Conservation (phyloP, 2,888 invertebrate genomes). For the Tridacna crocea region DNA sequence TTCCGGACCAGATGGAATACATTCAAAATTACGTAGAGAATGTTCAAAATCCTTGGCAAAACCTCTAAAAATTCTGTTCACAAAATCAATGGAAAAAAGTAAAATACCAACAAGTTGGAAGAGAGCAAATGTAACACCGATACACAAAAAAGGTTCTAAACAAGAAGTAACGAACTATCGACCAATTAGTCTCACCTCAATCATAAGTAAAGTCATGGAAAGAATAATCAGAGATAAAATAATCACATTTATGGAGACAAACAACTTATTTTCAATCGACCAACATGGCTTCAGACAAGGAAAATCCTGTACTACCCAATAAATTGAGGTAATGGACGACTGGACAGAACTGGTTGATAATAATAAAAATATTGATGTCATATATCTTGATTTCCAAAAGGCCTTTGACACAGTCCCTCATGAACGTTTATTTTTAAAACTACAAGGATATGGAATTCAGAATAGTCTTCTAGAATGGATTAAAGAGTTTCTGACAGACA, state of each 20-base stretch:
- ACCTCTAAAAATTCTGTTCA: neutral
- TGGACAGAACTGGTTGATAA: neutral
- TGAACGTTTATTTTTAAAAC: neutral
- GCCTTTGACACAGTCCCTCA: constrained; percentile 12
- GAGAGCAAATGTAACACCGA: neutral
- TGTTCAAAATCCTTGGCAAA: neutral
- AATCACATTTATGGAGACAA: neutral
- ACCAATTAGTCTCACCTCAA: constrained; percentile 1
- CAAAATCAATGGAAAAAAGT: neutral
- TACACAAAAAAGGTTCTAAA: constrained; percentile 2
- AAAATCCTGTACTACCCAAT: neutral
- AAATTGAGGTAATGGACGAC: neutral
- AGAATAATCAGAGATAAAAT: neutral
- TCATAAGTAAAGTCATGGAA: neutral
- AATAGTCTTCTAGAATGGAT: neutral
- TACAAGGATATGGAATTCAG: neutral
- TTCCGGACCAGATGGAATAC: neutral
- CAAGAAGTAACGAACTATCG: constrained; percentile 2
- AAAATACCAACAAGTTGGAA: constrained; percentile 3
- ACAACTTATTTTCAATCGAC: neutral
- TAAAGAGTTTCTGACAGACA: neutral
- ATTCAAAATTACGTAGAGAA: neutral
- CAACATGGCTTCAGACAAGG: constrained; percentile 3
- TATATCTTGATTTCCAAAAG: constrained; percentile 2
- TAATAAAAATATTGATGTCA: neutral